Percentiles rank a stretch among this genome's conserved stretches.
phyloP scores from a whole-genome alignment of 2,888 invertebrate species.

The Drosophila aldrichi region DNA sequence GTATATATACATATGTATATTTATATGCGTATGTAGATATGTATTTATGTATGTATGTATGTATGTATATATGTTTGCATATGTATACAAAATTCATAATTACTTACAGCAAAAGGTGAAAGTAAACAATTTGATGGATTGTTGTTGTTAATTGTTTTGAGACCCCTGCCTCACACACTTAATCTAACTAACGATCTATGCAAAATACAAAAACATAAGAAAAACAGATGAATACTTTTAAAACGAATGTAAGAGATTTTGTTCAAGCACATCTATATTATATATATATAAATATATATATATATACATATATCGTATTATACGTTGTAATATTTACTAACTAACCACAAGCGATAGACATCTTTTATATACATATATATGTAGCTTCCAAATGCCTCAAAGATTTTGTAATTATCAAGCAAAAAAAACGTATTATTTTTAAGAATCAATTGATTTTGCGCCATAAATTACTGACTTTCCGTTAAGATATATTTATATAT shows the following conservation, averaged over 20 bases:
- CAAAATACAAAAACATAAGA: conserved; percentile 4
- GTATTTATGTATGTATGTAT: conserved; percentile 29
- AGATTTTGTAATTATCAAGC: conserved; percentile 34
- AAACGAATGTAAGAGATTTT: conserved; percentile 22
- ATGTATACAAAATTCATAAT: conserved; percentile 53
- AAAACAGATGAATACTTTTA: conserved; percentile 18
- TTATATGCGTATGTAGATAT: conserved; percentile 20
- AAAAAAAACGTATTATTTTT: conserved; percentile 46
- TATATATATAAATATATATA: conserved; percentile 27
- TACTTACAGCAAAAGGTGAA: conserved; percentile 80
- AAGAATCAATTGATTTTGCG: conserved; percentile 54
- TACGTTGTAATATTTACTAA: conserved; percentile 40
- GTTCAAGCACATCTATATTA: conserved; percentile 25
- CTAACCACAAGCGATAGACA: conserved; percentile 40
- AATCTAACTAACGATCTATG: conserved; percentile 31
- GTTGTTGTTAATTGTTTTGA: conserved; percentile 70
- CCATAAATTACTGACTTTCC: conserved; percentile 78
- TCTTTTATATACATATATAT: conserved; percentile 18
- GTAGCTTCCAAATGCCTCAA: conserved; percentile 39
- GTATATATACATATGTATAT: conserved; percentile 3
- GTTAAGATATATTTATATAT: conserved; percentile 25
- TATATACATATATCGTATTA: conserved; percentile 34
- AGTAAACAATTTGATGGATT: conserved; percentile 82
- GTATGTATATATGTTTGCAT: conserved; percentile 45
- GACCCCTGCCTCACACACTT: conserved; percentile 47